phyloP scores from a whole-genome alignment of 2,113 vertebrate species.

The Coptodon bakossiorum region DNA sequence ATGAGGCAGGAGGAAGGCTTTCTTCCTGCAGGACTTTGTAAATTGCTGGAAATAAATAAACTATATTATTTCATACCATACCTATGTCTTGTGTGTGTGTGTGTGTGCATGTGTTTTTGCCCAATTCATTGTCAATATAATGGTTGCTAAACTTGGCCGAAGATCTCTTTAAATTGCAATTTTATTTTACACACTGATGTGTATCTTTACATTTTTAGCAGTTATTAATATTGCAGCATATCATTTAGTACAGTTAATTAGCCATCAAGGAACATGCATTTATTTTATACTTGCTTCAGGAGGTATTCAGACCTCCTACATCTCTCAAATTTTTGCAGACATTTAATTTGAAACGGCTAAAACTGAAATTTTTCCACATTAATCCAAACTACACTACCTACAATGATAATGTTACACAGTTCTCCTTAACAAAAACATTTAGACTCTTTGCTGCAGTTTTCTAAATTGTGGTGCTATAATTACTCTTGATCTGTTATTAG shows the following conservation, averaged over 20 bases:
- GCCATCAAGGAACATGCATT: not conserved
- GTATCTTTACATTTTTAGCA: not conserved
- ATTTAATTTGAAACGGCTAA: not conserved
- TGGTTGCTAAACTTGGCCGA: not conserved
- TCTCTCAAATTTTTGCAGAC: accelerated
- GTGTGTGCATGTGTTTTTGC: not conserved
- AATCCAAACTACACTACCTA: not conserved
- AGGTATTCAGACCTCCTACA: not conserved
- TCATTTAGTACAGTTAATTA: not conserved
- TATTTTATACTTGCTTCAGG: not conserved
- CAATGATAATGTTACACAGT: not conserved
- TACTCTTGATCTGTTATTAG: not conserved
- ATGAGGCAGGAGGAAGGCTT: conserved; percentile 6
- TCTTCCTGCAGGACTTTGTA: conserved; percentile 62
- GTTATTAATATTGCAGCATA: not conserved
- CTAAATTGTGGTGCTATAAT: not conserved
- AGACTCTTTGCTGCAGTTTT: not conserved
- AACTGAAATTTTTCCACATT: not conserved
- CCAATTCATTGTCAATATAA: not conserved
- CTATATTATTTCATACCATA: conserved; percentile 70
- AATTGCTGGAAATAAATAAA: conserved; percentile 75
- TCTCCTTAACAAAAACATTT: not conserved
- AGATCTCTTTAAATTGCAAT: not conserved
- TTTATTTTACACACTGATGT: not conserved
- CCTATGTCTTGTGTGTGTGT: not conserved